A percentile compares a stretch with the other conserved stretches of the same genome.
phyloP scores from a whole-genome alignment of 2,797 vertebrate species.

The Thalassophryne amazonica region DNA sequence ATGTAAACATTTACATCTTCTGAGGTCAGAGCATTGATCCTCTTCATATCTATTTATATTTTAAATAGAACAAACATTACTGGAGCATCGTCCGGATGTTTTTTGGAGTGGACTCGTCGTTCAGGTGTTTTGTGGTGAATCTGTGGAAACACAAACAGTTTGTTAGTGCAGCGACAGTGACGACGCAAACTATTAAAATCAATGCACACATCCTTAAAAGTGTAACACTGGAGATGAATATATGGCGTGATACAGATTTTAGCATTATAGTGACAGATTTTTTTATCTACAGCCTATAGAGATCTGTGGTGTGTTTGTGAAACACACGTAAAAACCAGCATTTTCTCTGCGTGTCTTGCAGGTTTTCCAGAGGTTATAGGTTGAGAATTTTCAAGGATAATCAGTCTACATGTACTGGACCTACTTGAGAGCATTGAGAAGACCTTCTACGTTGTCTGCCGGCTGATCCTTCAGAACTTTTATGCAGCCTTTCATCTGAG shows the following conservation, averaged over 20 bases:
- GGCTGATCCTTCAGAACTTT: slow-evolving; percentile 95
- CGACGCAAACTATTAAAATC: background rate
- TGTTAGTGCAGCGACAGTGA: background rate
- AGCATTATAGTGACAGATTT: too few relatives aligned
- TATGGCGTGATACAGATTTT: too few relatives aligned
- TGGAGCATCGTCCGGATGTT: slow-evolving; percentile 98
- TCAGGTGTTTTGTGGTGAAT: slow-evolving; percentile 99
- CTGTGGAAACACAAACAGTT: slow-evolving; percentile 64
- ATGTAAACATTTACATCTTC: slow-evolving; percentile 99
- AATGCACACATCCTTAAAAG: background rate
- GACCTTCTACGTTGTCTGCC: slow-evolving; percentile 93
- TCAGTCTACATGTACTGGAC: too few relatives aligned
- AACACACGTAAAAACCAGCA: too few relatives aligned
- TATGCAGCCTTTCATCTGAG: slow-evolving; percentile 74
- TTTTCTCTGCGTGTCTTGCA: too few relatives aligned
- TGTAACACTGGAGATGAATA: too few relatives aligned
- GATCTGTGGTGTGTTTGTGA: too few relatives aligned
- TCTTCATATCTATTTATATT: slow-evolving; percentile 74
- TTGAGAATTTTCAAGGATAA: too few relatives aligned
- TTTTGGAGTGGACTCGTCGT: slow-evolving; percentile 98
- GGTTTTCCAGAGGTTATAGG: too few relatives aligned
- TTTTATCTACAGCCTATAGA: too few relatives aligned
- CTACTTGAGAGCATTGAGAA: slow-evolving; percentile 97
- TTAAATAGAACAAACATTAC: slow-evolving; percentile 72
- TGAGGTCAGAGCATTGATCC: slow-evolving; percentile 92